A percentile compares a stretch with the other conserved stretches of the same genome.
phyloP scores from a whole-genome alignment of 2,888 invertebrate genomes.

The Athalia rosae region DNA sequence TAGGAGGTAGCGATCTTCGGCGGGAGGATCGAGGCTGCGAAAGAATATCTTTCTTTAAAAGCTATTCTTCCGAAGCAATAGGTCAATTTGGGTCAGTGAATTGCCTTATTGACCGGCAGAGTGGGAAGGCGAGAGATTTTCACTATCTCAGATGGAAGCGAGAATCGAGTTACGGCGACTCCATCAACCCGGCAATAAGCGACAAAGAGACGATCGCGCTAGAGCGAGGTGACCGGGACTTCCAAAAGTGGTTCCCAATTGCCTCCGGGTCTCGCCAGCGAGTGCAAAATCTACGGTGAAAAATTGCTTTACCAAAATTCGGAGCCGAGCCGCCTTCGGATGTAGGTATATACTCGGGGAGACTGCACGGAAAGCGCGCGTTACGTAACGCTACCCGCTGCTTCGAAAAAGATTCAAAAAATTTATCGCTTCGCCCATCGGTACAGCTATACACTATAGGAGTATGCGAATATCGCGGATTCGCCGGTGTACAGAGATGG shows the following conservation, averaged over 20 bases:
- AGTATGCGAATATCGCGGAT: too few species aligned
- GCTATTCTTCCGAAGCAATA: slow-evolving; percentile 57
- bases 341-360: background rate
- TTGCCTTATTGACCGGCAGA: slow-evolving; percentile 72
- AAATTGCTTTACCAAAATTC: slow-evolving; percentile 8
- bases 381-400: background rate
- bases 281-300: background rate
- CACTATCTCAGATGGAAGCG: slow-evolving; percentile 71
- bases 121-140: slow-evolving; percentile 61
- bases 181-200: slow-evolving; percentile 60
- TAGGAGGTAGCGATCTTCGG: slow-evolving; percentile 11
- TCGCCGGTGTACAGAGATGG: too few species aligned
- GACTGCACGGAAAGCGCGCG: background rate
- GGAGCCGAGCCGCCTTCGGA: background rate
- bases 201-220: slow-evolving; percentile 47
- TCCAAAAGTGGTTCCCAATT: slow-evolving; percentile 41
- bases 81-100: slow-evolving; percentile 71
- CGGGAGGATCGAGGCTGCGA: background rate
- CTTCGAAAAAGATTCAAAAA: too few species aligned
- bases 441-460: too few species aligned
- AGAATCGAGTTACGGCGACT: slow-evolving; percentile 67
- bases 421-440: too few species aligned
- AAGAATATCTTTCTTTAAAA: slow-evolving; percentile 49
- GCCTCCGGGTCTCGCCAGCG: background rate
- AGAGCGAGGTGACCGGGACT: slow-evolving; percentile 37